Evolutionary conservation across 2,888 invertebrate species (phyloP).

Genomic region (Bruchidius siliquastri): DNA sequence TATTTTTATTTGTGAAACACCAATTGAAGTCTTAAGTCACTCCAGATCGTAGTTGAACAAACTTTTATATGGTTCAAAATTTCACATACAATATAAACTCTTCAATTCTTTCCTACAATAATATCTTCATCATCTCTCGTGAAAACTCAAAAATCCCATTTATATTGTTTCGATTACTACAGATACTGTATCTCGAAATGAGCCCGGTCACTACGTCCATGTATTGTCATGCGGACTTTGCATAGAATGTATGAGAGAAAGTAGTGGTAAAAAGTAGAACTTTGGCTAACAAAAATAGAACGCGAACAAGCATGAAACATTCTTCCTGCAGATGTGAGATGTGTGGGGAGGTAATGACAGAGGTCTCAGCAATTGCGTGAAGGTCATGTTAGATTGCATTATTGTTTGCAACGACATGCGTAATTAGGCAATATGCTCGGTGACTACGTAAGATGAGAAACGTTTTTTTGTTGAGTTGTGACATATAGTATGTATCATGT

Average conservation of each 20-base stretch:
- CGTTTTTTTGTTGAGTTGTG: neutral
- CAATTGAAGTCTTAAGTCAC: too few species aligned
- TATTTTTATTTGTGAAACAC: too few species aligned
- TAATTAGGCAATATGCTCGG: neutral
- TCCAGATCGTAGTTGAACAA: too few species aligned
- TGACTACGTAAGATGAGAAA: neutral
- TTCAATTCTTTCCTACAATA: too few species aligned
- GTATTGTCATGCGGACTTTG: neutral
- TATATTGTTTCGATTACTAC: too few species aligned
- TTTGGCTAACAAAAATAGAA: neutral
- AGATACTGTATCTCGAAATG: neutral
- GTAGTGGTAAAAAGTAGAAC: neutral
- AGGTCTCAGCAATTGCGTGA: neutral
- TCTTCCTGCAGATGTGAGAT: neutral
- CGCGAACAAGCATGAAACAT: neutral
- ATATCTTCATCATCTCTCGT: too few species aligned
- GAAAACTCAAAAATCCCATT: too few species aligned
- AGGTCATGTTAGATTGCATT: neutral
- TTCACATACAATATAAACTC: too few species aligned
- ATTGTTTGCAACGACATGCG: neutral
- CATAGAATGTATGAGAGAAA: neutral
- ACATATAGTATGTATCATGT: too few species aligned
- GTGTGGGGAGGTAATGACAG: neutral
- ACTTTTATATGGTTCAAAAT: too few species aligned
- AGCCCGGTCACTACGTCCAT: neutral